Evolutionary conservation across 2,113 vertebrate genomes (phyloP), one percentile per base, ranked within the genome.

Genomic region (Cavia aperea): DNA sequence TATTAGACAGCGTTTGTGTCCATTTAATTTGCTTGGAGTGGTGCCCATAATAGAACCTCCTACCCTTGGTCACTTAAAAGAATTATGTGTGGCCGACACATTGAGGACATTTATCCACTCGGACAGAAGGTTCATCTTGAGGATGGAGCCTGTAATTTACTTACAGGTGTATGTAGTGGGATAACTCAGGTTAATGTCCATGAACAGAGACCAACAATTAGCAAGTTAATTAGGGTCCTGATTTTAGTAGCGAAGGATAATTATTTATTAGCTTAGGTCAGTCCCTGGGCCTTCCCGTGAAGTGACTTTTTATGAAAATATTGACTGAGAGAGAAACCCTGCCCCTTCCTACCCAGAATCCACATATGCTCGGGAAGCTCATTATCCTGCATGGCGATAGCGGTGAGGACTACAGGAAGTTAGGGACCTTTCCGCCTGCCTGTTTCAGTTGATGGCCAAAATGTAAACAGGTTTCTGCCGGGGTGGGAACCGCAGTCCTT

Each of bases 241-340:
- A 78, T 96, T 96, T 95, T 94, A 96, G 92, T 92, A 91, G 96
- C 23, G 10, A 94, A 94, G 92, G 95, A 94, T 96, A 95, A 94
- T 97, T 94, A 96, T 96, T 96, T 97, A 96, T 96, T 96, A 94
- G 94, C 87, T 96, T 94, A 96, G 95, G 95, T 96, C 95, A 95
- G 78, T 96, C 89, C 94, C 81, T 87, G 93, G 87, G 85, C 81
- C 89, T 95, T 95, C 68, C 66, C 0, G 7, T 58, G 92, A 95
- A 90, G 88, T 93, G 93, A 94, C 93, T 96, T 93, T 87, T 82
- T 95, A 89, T 95, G 95, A 95, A 94, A 95, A 94, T 95, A 91
- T 91, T 93, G 95, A 95, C 95, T 93, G 86, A 95, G 81, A 70
- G 86, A 36, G 82, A 85, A 94, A 88, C 90, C 63, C 77, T 65